Conservation (phyloP, 2,888 invertebrate genomes). For the Lumbricus terrestris region DNA sequence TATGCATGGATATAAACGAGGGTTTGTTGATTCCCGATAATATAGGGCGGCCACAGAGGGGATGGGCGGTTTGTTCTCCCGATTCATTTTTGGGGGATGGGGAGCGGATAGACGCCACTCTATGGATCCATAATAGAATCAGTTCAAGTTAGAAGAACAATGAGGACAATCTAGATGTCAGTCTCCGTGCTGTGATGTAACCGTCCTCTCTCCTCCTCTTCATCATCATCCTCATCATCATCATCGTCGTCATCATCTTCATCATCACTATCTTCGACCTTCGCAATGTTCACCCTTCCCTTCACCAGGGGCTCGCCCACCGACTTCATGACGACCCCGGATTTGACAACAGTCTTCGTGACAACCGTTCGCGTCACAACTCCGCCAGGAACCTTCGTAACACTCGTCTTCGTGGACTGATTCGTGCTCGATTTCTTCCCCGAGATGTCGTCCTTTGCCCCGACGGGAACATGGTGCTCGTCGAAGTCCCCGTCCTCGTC, state of each 20-base stretch:
- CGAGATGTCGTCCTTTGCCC: not conserved
- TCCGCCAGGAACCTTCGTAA: not conserved
- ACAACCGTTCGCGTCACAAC: constrained; percentile 20
- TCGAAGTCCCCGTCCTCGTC: constrained; percentile 44
- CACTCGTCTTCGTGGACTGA: not conserved
- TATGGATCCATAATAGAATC: no score
- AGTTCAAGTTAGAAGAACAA: not conserved
- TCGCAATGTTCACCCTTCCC: not conserved
- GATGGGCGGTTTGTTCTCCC: no score
- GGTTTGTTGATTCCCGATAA: no score
- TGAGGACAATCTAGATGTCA: constrained; percentile 12
- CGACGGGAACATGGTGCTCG: constrained; percentile 34
- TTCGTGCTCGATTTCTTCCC: not conserved
- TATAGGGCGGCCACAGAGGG: no score
- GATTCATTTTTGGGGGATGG: no score
- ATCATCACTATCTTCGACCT: constrained; percentile 14
- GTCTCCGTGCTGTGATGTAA: not conserved
- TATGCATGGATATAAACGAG: no score
- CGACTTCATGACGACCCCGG: not conserved
- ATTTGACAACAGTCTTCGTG: constrained; percentile 22
- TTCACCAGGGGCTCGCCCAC: not conserved
- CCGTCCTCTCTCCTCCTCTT: not conserved
- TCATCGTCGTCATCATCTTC: constrained; percentile 26
- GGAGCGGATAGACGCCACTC: no score
- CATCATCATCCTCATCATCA: not conserved